Base-by-base conservation (phyloP, 2,888 invertebrate species). In the Drosophila maculinotata region DNA sequence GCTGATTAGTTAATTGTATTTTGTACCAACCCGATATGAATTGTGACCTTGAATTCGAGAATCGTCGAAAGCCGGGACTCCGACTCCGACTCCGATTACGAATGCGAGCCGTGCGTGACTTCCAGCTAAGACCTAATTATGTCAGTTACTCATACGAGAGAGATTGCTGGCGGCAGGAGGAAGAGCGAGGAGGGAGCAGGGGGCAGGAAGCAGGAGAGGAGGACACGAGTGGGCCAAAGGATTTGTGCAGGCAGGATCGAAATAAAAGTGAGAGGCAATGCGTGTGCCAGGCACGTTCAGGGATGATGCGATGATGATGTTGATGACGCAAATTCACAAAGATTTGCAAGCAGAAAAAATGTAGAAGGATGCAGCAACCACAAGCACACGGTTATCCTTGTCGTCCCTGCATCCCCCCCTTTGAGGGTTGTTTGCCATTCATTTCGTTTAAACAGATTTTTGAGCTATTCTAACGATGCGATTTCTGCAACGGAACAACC, bases 81-180 rank as follows among this genome's bases (percentile, higher is more conserved):
- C 30, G 10, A 33, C 36, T 33, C 48, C 54, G 58, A 56, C 60
- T 73, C 70, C 64, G 81, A 83, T 82, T 86, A 69, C 76, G 84
- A 83, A 83, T 88, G 88, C 87, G n/a, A n/a, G 68, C 59, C 57
- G 71, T 85, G 87, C 88, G 86, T 84, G 87, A 88, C 84, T 84
- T 81, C 67, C 80, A 84, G 88, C 79, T 88, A 84, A 87, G 87
- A 76, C 88, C 85, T 88, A 88, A 84, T 84, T 84, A 84, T 84
- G 87, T 88, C 88, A 84, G 87, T 84, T 72, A 76, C 85, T 84
- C 85, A 76, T 66, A 79, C 74, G 85, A 76, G 82, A 86, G 85
- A 76, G 82, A 86, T 86, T 83, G 68, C 47, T 20, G 20, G 20
- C 35, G 47, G 47, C 60, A 33, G 26, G 30, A 7, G 54, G 23